Evolutionary conservation across 2,888 invertebrate species (phyloP), one percentile per base, ranked within the genome.

Genomic region (Lasioglossum morio): DNA sequence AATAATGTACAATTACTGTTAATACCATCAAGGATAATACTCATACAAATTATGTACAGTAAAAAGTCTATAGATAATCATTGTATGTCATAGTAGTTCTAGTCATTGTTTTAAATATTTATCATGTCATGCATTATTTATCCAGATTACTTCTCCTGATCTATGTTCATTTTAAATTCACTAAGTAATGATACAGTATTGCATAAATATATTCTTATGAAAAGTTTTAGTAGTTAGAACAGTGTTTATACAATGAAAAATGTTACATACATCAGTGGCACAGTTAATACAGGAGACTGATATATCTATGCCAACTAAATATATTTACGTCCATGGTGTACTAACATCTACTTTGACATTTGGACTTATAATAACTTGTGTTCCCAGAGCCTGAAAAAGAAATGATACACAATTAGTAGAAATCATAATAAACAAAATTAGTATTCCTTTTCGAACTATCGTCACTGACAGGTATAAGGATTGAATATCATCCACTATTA

Each of bases 281-380:
- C 10, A 48, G 57, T n/a, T 12, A 12, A 69, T 57, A 43, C n/a
- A 34, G 60, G 23, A 60, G 23, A 69, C 23, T 48, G 48, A 19
- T 34, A 30, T 66, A 63, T 63, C 46, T 43, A 72, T 69, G 48
- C 19, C 37, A 80, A 85, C 73, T 79, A 77, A 75, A 74, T 63
- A 60, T 48, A 60, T 27, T 53, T 63, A 60, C 30, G 19, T 34
- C 27, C 66, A 74, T 27, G 34, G 34, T 72, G 14, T 74, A 63
- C 40, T 86, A 91, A 78, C 89, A 91, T 76, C 30, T 91, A 48
- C 81, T 86, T 82, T 57, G 74, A 79, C 90, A 91, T 81, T 89
- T 89, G 8, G 82, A 79, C 72, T 73, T 76, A 48, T 79, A 81
- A 16, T 89, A 76, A 79, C n/a, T 77, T 74, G 85, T 70, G n/a